phyloP scores from a whole-genome alignment of 2,888 invertebrate genomes.

The Cactoblastis cactorum region DNA sequence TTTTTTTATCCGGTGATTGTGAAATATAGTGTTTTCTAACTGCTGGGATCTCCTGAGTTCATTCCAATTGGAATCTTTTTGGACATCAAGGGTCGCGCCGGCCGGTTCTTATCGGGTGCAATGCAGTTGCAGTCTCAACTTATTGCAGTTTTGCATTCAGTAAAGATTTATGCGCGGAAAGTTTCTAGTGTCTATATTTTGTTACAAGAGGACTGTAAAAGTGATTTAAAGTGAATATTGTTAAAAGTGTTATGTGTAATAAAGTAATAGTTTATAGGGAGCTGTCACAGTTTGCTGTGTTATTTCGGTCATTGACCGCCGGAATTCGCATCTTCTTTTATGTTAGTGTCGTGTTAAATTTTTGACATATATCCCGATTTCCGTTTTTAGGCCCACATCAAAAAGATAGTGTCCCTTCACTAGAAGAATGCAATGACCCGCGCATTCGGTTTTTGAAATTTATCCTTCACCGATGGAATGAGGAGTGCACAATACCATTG shows the following conservation, averaged over 20 bases:
- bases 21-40: slow-evolving; percentile 59
- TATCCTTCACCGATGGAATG: slow-evolving; percentile 75
- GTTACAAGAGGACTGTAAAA: slow-evolving; percentile 51
- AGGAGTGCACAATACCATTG: slow-evolving; percentile 76
- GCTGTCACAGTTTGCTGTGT: slow-evolving; percentile 70
- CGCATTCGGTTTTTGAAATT: slow-evolving; percentile 75
- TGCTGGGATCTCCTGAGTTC: slow-evolving; percentile 47
- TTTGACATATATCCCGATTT: slow-evolving; percentile 57
- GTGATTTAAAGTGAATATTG: slow-evolving; percentile 65
- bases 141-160: slow-evolving; percentile 77
- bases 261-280: slow-evolving; percentile 61
- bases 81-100: slow-evolving; percentile 74
- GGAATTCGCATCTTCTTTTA: slow-evolving; percentile 70
- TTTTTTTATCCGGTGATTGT: slow-evolving; percentile 58
- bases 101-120: slow-evolving; percentile 79
- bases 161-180: slow-evolving; percentile 75
- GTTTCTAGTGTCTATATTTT: slow-evolving; percentile 64
- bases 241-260: slow-evolving; percentile 64
- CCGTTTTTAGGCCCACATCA: slow-evolving; percentile 56
- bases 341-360: slow-evolving; percentile 55
- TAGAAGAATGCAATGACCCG: slow-evolving; percentile 67
- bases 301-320: slow-evolving; percentile 80
- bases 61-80: slow-evolving; percentile 72
- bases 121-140: slow-evolving; percentile 79
- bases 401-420: slow-evolving; percentile 62